phyloP scores from a whole-genome alignment of 2,888 invertebrate genomes.

The Boloria selene region DNA sequence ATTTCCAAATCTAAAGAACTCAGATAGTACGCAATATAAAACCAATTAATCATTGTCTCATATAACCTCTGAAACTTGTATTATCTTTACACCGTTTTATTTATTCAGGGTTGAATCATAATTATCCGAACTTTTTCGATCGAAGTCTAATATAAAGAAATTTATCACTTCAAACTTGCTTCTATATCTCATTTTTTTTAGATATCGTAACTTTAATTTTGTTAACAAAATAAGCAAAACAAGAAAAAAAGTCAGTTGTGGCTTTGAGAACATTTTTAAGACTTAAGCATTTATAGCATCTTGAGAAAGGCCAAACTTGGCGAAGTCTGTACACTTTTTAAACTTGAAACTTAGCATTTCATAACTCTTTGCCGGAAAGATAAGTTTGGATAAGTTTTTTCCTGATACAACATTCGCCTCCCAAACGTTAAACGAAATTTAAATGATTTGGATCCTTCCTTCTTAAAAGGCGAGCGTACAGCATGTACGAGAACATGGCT shows the following conservation, averaged over 20 bases:
- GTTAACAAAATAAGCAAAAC: slow-evolving; percentile 35
- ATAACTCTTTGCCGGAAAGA: slow-evolving; percentile 71
- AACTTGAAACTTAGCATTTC: slow-evolving; percentile 73
- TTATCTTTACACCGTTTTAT: slow-evolving; percentile 16
- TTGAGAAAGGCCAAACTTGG: slow-evolving; percentile 58
- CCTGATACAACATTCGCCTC: slow-evolving; percentile 60
- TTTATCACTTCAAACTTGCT: slow-evolving; percentile 41
- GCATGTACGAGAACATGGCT: slow-evolving; percentile 50
- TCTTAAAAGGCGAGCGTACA: slow-evolving; percentile 63
- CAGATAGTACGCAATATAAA: slow-evolving; percentile 43
- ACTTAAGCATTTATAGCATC: slow-evolving; percentile 32
- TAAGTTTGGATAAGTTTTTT: slow-evolving; percentile 65
- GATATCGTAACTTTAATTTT: slow-evolving; percentile 38
- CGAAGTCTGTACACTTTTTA: slow-evolving; percentile 62
- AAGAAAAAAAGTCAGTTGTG: slow-evolving; percentile 25
- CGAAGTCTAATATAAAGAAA: slow-evolving; percentile 36
- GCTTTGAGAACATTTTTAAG: slow-evolving; percentile 23
- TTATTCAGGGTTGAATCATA: slow-evolving; percentile 20
- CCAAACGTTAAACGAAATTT: slow-evolving; percentile 4
- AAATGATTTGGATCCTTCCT: slow-evolving; percentile 51
- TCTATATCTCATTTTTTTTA: slow-evolving; percentile 40
- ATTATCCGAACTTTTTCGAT: slow-evolving; percentile 31
- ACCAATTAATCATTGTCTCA: slow-evolving; percentile 19
- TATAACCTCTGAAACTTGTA: slow-evolving; percentile 11
- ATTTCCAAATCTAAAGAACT: slow-evolving; percentile 51